Conservation (phyloP, 92 coral and sea anemone genomes). For the Phenganax subtilis region DNA sequence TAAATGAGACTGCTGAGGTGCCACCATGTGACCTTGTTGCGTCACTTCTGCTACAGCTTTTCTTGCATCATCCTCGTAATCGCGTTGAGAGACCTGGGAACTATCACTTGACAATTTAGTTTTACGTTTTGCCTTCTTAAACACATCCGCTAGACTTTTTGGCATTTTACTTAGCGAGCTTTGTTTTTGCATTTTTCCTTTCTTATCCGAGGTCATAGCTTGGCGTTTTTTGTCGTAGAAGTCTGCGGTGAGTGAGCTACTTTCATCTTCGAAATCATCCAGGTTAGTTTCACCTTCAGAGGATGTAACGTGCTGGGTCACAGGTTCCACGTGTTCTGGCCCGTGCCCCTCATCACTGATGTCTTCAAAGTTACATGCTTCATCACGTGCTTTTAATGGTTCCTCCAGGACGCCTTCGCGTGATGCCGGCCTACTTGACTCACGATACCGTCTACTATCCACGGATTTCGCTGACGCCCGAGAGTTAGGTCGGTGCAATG, state of each 20-base stretch:
- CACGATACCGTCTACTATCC: not conserved
- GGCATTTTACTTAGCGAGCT: conserved; percentile 34
- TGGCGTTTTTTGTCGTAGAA: not conserved
- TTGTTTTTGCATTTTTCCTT: conserved; percentile 10
- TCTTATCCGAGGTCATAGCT: not conserved
- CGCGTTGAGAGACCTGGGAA: conserved; percentile 28
- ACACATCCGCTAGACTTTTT: conserved; percentile 11
- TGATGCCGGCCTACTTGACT: conserved; percentile 20
- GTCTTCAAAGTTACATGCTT: not conserved
- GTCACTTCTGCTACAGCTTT: not conserved
- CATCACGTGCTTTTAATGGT: not conserved
- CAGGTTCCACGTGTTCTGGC: not conserved
- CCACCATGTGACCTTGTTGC: not conserved
- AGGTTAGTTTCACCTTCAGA: conserved; percentile 14
- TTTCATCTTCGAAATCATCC: conserved; percentile 26
- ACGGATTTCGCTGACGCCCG: conserved; percentile 10
- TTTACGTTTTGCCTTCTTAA: conserved; percentile 29
- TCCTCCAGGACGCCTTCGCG: conserved; percentile 22
- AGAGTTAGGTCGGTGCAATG: not conserved
- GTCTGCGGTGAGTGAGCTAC: conserved; percentile 31
- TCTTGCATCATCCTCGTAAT: not conserved
- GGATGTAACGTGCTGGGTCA: not conserved
- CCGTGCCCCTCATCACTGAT: conserved; percentile 2
- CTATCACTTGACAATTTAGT: conserved; percentile 25
- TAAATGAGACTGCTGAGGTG: not conserved